Conservation (phyloP, 2,888 invertebrate species). For the Lypha dubia region DNA sequence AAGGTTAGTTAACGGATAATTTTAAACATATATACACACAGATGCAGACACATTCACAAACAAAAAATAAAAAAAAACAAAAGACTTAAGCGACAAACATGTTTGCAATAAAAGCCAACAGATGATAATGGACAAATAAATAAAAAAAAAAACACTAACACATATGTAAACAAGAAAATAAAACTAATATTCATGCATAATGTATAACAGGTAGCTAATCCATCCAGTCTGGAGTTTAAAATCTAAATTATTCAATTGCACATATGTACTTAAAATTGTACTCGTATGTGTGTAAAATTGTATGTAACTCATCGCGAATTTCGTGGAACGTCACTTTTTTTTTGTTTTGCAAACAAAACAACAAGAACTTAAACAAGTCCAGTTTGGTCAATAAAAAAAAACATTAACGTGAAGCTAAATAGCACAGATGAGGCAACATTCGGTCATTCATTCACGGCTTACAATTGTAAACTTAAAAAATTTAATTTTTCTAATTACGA, state of each 20-base stretch:
- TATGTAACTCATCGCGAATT: slow-evolving; percentile 47
- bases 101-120: slow-evolving; percentile 55
- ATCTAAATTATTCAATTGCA: not conserved
- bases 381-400: slow-evolving; percentile 47
- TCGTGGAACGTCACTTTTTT: too few species aligned
- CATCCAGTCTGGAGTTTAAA: not conserved
- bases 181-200: slow-evolving; percentile 3
- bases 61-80: slow-evolving; percentile 30
- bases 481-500: slow-evolving; percentile 9
- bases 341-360: slow-evolving; percentile 8
- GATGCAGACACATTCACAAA: slow-evolving; percentile 6
- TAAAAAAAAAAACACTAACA: slow-evolving; percentile 32
- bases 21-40: slow-evolving; percentile 55
- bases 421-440: slow-evolving; percentile 41
- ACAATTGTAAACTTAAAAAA: not conserved
- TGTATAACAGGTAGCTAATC: not conserved
- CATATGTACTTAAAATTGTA: too few species aligned
- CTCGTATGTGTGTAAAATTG: too few species aligned
- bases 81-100: slow-evolving; percentile 70
- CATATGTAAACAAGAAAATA: not conserved
- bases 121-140: slow-evolving; percentile 26
- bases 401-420: slow-evolving; percentile 17
- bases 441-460: not conserved
- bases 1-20: slow-evolving; percentile 77
- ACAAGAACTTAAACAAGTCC: slow-evolving; percentile 38